Evolutionary conservation across 2,113 vertebrate genomes (phyloP).

Genomic region (Carlito syrichta): DNA sequence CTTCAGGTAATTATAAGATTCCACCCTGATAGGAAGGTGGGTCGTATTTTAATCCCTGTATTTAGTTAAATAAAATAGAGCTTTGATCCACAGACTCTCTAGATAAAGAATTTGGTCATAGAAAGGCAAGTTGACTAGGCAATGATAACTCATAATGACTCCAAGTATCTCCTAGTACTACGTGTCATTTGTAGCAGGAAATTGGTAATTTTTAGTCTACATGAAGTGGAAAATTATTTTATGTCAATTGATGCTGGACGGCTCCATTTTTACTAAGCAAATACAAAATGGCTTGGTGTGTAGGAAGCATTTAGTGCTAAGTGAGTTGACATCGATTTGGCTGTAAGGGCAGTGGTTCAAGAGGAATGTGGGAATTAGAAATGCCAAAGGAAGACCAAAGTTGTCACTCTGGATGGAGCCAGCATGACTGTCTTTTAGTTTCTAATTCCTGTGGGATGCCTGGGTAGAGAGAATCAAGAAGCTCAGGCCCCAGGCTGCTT

Average conservation of each 20-base stretch:
- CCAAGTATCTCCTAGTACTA: not conserved
- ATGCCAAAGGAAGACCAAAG: conserved; percentile 39
- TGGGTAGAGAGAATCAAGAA: not conserved
- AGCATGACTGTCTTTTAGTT: conserved; percentile 15
- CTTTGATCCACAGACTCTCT: not conserved
- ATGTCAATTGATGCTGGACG: conserved; percentile 75
- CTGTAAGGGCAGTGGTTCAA: conserved; percentile 51
- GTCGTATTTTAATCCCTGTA: not conserved
- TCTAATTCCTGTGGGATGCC: conserved; percentile 53
- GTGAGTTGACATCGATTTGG: conserved; percentile 36
- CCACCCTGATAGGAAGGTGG: not conserved
- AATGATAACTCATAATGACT: not conserved
- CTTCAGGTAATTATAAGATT: not conserved
- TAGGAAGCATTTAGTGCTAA: conserved; percentile 60
- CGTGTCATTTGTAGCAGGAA: conserved; percentile 77
- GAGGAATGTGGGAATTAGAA: conserved; percentile 29
- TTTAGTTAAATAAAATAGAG: not conserved
- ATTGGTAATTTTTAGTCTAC: conserved; percentile 76
- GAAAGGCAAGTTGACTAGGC: not conserved
- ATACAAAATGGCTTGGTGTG: conserved; percentile 54
- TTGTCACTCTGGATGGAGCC: conserved; percentile 20
- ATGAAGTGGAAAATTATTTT: conserved; percentile 78
- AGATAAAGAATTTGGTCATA: not conserved
- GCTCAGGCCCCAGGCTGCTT: not conserved
- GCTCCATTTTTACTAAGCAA: conserved; percentile 73